A percentile compares a stretch with the other conserved stretches of the same genome.
Conservation (phyloP, 2,888 invertebrate genomes). For the Lomographa bimaculata region DNA sequence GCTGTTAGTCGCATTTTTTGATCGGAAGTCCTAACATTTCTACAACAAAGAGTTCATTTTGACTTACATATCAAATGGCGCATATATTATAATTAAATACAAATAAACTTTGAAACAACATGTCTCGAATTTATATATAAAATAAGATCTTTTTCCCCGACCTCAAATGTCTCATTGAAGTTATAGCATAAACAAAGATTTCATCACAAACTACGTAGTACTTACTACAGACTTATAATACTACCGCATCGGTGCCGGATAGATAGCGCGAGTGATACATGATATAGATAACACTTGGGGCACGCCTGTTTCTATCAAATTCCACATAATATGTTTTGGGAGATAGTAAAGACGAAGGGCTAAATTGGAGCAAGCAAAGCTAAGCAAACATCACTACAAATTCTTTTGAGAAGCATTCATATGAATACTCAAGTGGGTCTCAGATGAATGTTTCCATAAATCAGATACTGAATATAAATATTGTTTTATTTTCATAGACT, state of each 20-base stretch:
- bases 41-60: too few species aligned
- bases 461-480: constrained; percentile 16
- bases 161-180: too few species aligned
- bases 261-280: constrained; percentile 29
- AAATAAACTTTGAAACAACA: too few species aligned
- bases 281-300: constrained; percentile 29
- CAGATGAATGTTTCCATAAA: constrained; percentile 7
- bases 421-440: background rate
- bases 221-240: constrained; percentile 11
- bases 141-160: too few species aligned
- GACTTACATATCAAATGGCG: too few species aligned
- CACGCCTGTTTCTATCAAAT: constrained; percentile 33
- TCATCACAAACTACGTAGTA: constrained; percentile 7
- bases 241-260: constrained; percentile 21
- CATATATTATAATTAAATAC: too few species aligned
- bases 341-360: constrained; percentile 26
- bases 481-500: constrained; percentile 8
- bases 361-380: constrained; percentile 14
- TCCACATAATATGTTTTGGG: constrained; percentile 28
- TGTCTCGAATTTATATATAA: too few species aligned
- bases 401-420: constrained; percentile 1
- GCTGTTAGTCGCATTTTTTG: too few species aligned
- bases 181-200: constrained; percentile 12
- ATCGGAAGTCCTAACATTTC: too few species aligned
- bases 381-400: constrained; percentile 12